A percentile compares a stretch with the other conserved stretches of the same genome.
Conservation (phyloP, 2,888 invertebrate genomes). For the Macroteleia sp. region DNA sequence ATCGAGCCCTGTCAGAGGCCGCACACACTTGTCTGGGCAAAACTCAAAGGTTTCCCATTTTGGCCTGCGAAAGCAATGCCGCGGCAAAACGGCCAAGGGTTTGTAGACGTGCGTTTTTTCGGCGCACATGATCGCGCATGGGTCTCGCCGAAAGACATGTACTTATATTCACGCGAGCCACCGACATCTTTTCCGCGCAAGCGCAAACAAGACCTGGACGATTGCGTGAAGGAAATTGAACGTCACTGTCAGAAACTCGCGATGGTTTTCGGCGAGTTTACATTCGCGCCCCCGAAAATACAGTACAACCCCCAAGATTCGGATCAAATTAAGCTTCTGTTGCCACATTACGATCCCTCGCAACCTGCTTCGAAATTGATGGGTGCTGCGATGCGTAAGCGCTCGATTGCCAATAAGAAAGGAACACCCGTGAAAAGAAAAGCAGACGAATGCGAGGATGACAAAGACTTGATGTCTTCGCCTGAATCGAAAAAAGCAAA, state of each 20-base stretch:
- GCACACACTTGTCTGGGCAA: slow-evolving; percentile 97
- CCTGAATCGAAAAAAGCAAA: slow-evolving; percentile 22
- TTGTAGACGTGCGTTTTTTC: slow-evolving; percentile 96
- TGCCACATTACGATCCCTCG: slow-evolving; percentile 79
- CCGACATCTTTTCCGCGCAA: slow-evolving; percentile 78
- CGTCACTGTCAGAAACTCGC: slow-evolving; percentile 79
- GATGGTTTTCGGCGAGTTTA: slow-evolving; percentile 78
- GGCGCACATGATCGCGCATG: slow-evolving; percentile 97
- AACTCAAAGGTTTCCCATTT: slow-evolving; percentile 97
- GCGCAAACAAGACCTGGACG: slow-evolving; percentile 78
- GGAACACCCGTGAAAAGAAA: slow-evolving; percentile 26
- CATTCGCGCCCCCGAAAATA: slow-evolving; percentile 77
- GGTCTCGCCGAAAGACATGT: slow-evolving; percentile 94
- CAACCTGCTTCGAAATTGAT: slow-evolving; percentile 51
- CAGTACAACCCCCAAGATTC: slow-evolving; percentile 80
- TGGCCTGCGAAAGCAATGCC: slow-evolving; percentile 98
- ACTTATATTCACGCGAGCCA: slow-evolving; percentile 89
- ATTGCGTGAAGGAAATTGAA: slow-evolving; percentile 79
- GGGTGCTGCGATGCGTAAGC: slow-evolving; percentile 51
- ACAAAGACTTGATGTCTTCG: neutral
- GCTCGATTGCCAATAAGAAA: slow-evolving; percentile 43
- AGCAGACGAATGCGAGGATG: slow-evolving; percentile 5
- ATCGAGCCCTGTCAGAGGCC: slow-evolving; percentile 95
- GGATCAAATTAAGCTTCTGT: slow-evolving; percentile 77
- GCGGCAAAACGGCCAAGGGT: slow-evolving; percentile 86